Evolutionary conservation across 2,888 invertebrate species (phyloP).

Genomic region (Himalopsyche japonica): DNA sequence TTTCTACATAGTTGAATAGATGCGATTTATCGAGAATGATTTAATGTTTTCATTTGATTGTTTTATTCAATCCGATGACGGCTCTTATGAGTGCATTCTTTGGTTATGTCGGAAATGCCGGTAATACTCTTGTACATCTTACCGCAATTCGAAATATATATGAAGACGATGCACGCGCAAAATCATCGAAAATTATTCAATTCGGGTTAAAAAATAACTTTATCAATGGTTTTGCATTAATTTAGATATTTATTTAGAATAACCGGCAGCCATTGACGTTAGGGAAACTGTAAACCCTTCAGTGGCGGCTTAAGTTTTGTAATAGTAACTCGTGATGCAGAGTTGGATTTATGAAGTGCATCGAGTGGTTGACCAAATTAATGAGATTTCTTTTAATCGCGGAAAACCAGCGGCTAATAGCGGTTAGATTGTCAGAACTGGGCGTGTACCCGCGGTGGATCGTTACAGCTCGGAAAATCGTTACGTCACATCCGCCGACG

Average conservation of each 20-base stretch:
- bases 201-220: too few relatives aligned
- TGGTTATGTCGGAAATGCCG: not conserved
- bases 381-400: not conserved
- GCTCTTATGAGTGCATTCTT: not conserved
- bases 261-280: not conserved
- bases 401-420: not conserved
- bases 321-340: not conserved
- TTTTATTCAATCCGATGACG: too few relatives aligned
- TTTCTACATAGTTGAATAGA: too few relatives aligned
- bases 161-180: too few relatives aligned
- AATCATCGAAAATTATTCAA: too few relatives aligned
- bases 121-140: not conserved
- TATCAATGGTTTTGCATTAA: too few relatives aligned
- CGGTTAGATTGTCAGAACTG: not conserved
- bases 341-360: not conserved
- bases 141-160: too few relatives aligned
- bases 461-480: not conserved
- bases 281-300: not conserved
- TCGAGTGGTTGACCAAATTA: not conserved
- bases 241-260: not conserved
- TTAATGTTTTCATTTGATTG: too few relatives aligned
- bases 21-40: too few relatives aligned
- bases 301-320: not conserved
- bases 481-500: not conserved
- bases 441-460: not conserved